These are phyloP conservation scores for Trichechus manatus DNA, from an alignment of 2,113 vertebrate genomes.

Conservation along the genomic window DNA sequence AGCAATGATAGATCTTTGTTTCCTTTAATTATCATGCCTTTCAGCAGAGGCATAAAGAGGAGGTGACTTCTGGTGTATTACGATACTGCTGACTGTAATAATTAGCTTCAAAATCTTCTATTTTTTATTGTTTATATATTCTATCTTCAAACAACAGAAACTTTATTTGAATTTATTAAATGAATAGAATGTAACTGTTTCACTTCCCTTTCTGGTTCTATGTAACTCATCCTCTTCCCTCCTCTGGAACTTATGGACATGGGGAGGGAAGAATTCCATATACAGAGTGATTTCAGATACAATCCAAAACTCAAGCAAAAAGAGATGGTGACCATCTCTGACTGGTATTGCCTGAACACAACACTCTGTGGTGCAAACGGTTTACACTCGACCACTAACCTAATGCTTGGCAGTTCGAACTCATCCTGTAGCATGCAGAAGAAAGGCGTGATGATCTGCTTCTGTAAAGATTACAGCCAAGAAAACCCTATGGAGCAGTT, in stretches of 20 bases:
- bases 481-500: neutral
- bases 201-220: neutral
- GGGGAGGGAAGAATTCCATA: neutral
- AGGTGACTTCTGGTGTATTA: neutral
- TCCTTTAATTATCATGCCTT: neutral
- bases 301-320: slow-evolving; percentile 9
- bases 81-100: neutral
- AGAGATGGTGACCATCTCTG: neutral
- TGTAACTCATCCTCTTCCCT: neutral
- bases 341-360: neutral
- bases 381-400: neutral
- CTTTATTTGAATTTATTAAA: slow-evolving; percentile 5
- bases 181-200: neutral
- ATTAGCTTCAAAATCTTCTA: neutral
- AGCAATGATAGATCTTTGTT: neutral
- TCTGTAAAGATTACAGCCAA: neutral
- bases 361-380: neutral
- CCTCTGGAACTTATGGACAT: neutral
- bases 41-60: neutral
- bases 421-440: too few species aligned
- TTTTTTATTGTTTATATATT: neutral
- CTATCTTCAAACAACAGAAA: slow-evolving; percentile 33
- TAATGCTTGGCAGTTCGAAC: neutral
- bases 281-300: neutral
- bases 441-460: neutral